Evolutionary conservation across 2,797 vertebrate species (phyloP).

Genomic region (Atherinosoma microstoma): DNA sequence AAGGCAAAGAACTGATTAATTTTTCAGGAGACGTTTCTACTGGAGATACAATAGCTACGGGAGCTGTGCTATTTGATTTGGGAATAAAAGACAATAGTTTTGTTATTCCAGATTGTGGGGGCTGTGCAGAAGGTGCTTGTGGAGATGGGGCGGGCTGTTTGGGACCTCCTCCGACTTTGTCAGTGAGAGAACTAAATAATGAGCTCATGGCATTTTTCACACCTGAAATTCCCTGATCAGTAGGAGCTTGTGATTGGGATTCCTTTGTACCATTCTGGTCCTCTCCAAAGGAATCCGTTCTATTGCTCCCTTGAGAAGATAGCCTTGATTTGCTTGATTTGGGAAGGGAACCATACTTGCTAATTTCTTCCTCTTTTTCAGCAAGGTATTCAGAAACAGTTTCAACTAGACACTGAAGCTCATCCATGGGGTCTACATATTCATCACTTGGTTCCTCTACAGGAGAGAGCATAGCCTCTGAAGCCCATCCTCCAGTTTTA

Average conservation of each 20-base stretch:
- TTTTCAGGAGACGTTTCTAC: slow-evolving; percentile 77
- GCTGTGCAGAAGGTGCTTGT: slow-evolving; percentile 59
- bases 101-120: slow-evolving; percentile 76
- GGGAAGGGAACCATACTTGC: slow-evolving; percentile 88
- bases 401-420: slow-evolving; percentile 96
- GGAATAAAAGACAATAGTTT: slow-evolving; percentile 82
- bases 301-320: slow-evolving; percentile 76
- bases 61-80: slow-evolving; percentile 77
- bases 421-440: slow-evolving; percentile 92
- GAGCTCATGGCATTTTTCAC: slow-evolving; percentile 90
- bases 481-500: slow-evolving; percentile 76
- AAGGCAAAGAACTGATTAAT: slow-evolving; percentile 70
- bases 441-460: slow-evolving; percentile 88
- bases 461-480: slow-evolving; percentile 84
- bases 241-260: slow-evolving; percentile 41
- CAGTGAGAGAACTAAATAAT: slow-evolving; percentile 87
- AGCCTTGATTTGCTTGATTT: slow-evolving; percentile 83
- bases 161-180: slow-evolving; percentile 85
- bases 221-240: slow-evolving; percentile 75
- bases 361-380: slow-evolving; percentile 98
- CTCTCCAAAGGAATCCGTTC: slow-evolving; percentile 76
- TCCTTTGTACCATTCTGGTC: slow-evolving; percentile 65
- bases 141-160: slow-evolving; percentile 82
- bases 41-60: slow-evolving; percentile 78
- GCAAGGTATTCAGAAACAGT: slow-evolving; percentile 97